Base-by-base conservation (phyloP, 2,797 vertebrate species). In the Brachymystax lenok region DNA sequence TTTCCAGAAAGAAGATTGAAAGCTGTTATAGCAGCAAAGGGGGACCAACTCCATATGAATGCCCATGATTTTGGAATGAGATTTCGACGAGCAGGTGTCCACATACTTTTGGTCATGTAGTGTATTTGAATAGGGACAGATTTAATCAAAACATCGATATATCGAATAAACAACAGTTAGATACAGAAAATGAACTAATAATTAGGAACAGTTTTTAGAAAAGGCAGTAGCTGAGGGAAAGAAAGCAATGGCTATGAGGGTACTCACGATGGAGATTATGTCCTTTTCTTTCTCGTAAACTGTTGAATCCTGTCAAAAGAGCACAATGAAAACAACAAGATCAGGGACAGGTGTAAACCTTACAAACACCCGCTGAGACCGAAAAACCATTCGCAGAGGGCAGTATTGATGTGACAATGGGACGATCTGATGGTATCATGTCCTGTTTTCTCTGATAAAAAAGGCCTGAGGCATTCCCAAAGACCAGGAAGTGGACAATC, bases 231-330 rank as follows among this genome's bases (percentile, higher is more conserved):
- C 0, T 61, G 59, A 61, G 59, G n/a, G 21, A 61, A 61, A 61
- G 59, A 61, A 61, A 12, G 21, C 1, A 46, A 2, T 13, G 40
- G 40, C 8, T 46, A 12, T 46, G 5, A 61, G 59, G 12, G 0
- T 46, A 94, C 97, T 97, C 87, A 99, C 98, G 3, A 95, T 94
- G 33, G 80, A 85, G 75, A 98, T 94, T 84, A 97, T 92, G 84
- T 84, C 91, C 27, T 93, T 90, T 76, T 95, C 95, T 84, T 96
- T 97, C 59, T 96, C 93, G 0, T 91, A 93, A 0, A 79, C 88
- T 0, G 91, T 87, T 52, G 76, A 88, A 2, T 96, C 93, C 97
- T 97, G 82, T 27, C 83, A 87, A 84, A 64, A 72, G 64, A 90
- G 40, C 40, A 27, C 12, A 67, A 5, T 4, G 27, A 33, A 78